Evolutionary conservation across 2,888 invertebrate species (phyloP).

Genomic region (Melanostoma mellinum): DNA sequence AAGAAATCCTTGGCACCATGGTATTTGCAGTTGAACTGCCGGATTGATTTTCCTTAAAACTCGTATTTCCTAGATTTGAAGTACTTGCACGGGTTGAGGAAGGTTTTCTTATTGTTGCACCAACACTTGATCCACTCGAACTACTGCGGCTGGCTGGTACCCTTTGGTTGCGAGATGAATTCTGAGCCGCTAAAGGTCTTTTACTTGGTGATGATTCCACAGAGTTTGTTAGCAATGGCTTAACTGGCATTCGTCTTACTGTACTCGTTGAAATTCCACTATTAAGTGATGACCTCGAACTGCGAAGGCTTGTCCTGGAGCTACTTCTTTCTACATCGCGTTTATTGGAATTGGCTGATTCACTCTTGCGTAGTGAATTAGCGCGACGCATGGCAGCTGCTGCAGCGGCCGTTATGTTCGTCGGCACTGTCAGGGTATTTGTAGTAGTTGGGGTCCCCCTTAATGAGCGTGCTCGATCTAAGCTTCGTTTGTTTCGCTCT

Average conservation of each 20-base stretch:
- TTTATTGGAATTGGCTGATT: slow-evolving; percentile 76
- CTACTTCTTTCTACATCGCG: slow-evolving; percentile 89
- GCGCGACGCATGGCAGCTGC: slow-evolving; percentile 73
- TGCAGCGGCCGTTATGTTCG: slow-evolving; percentile 71
- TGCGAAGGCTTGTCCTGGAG: slow-evolving; percentile 90
- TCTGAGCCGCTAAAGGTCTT: slow-evolving; percentile 84
- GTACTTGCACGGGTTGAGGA: slow-evolving; percentile 56
- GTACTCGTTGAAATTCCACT: slow-evolving; percentile 91
- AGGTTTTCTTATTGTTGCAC: slow-evolving; percentile 79
- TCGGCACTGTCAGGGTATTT: slow-evolving; percentile 53
- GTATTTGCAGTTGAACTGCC: slow-evolving; percentile 29
- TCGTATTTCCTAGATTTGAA: slow-evolving; percentile 79
- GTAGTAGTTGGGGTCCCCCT: slow-evolving; percentile 46
- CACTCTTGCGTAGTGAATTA: slow-evolving; percentile 64
- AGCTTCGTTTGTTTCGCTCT: slow-evolving; percentile 75
- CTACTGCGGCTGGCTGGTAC: slow-evolving; percentile 85
- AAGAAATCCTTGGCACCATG: slow-evolving; percentile 62
- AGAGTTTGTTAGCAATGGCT: slow-evolving; percentile 81
- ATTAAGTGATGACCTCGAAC: slow-evolving; percentile 92
- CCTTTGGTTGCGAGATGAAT: slow-evolving; percentile 81
- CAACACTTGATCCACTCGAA: slow-evolving; percentile 85
- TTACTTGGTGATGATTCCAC: slow-evolving; percentile 80
- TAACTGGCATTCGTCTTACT: slow-evolving; percentile 87
- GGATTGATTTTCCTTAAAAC: slow-evolving; percentile 82
- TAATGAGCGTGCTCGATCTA: slow-evolving; percentile 74